Evolutionary conservation across 2,888 invertebrate species (phyloP).

Genomic region (Lutraria lutraria): DNA sequence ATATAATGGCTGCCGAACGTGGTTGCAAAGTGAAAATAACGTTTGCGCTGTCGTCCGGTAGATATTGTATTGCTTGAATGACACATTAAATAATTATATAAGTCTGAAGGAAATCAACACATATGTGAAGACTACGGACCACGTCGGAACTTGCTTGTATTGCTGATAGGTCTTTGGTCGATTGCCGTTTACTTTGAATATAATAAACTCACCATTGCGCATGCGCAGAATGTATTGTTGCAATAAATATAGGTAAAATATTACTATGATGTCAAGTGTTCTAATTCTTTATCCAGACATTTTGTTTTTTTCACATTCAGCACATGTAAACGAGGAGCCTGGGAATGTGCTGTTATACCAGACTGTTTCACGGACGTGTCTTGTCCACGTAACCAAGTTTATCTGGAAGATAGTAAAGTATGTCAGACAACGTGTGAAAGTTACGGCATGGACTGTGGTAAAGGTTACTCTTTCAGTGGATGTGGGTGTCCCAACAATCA

Average conservation of each 20-base stretch:
- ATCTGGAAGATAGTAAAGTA: conserved; percentile 55
- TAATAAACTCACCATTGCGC: too few relatives aligned
- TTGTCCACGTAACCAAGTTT: conserved; percentile 70
- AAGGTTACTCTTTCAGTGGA: conserved; percentile 60
- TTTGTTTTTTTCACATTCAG: conserved; percentile 40
- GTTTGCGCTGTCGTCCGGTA: conserved; percentile 66
- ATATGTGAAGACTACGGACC: background rate
- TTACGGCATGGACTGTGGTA: conserved; percentile 57
- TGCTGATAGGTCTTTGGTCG: too few relatives aligned
- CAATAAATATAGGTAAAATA: too few relatives aligned
- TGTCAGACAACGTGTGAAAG: conserved; percentile 69
- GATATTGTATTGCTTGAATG: conserved; percentile 30
- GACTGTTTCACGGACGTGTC: conserved; percentile 64
- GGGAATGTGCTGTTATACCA: conserved; percentile 61
- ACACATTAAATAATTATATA: too few relatives aligned
- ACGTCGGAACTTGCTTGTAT: background rate
- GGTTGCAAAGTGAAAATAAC: conserved; percentile 44
- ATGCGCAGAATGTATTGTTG: too few relatives aligned
- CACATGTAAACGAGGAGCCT: conserved; percentile 65
- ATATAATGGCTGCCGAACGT: conserved; percentile 45
- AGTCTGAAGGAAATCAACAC: background rate
- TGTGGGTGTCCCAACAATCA: conserved; percentile 69
- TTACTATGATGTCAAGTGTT: too few relatives aligned
- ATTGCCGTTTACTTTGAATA: background rate
- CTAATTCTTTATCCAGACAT: background rate